Percentiles rank a stretch among this genome's conserved stretches.
Conservation (phyloP, 2,797 vertebrate genomes). For the Hylomyscus alleni region DNA sequence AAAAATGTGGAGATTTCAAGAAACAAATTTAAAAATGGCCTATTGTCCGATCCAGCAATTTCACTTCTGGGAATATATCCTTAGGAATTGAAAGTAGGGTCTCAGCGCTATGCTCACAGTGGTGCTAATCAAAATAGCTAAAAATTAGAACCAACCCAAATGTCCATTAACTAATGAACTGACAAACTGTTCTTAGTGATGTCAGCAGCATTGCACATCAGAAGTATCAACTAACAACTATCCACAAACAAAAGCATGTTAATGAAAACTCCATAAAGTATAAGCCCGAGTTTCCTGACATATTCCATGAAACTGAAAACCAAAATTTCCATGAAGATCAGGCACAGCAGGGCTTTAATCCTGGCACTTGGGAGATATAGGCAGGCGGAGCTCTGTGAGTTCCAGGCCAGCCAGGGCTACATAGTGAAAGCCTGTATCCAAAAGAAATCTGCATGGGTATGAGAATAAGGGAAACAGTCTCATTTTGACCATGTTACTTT, state of each 20-base stretch:
- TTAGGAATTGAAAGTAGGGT: not conserved
- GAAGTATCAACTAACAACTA: not conserved
- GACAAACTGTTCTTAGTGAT: not conserved
- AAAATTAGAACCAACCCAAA: not conserved
- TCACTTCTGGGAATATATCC: not conserved
- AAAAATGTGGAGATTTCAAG: constrained; percentile 9
- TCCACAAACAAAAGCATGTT: not conserved
- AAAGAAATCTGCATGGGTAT: not conserved
- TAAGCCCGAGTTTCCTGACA: not conserved
- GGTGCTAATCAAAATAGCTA: not conserved
- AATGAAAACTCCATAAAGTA: not conserved
- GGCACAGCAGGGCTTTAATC: not conserved
- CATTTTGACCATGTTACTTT: not conserved
- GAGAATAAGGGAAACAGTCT: not conserved
- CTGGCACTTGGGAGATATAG: not conserved
- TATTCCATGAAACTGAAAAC: not conserved
- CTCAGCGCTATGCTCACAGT: constrained; percentile 17
- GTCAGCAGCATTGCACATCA: not conserved
- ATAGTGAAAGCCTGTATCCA: not conserved
- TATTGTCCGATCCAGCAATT: not conserved
- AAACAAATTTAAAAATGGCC: constrained; percentile 34
- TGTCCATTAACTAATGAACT: constrained; percentile 4
- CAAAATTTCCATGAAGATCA: not conserved
- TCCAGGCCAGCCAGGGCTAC: not conserved
- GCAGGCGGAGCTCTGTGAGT: not conserved